Base-by-base conservation (phyloP, 2,888 invertebrate genomes). In the Napeogenes sylphis region DNA sequence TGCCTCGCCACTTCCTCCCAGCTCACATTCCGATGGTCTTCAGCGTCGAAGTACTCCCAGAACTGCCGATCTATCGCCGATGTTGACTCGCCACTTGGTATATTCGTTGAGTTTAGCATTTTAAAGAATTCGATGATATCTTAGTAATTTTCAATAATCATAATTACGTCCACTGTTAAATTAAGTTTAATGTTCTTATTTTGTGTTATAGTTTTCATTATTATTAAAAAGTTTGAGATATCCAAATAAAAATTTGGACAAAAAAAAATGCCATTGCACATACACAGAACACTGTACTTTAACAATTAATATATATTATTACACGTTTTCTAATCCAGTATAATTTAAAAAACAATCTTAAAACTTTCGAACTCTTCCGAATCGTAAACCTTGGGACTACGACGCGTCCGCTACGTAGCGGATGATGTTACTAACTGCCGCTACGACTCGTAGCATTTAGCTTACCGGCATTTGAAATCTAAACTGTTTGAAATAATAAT, bases 11-110 rank as follows among this genome's bases (percentile, higher is more conserved):
- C 63, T n/a, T 70, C 73, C 42, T 70, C 70, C 54, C 63, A 62
- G 0, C 69, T 67, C n/a, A 68, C 54, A 70, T 71, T 21, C 0
- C 35, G 51, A 4, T 38, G 55, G 13, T 64, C 56, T 58, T 72
- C 54, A 35, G 54, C 13, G 56, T 87, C 87, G 35, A 87, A 87
- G 65, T 87, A 87, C 4, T 87, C 87, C 86, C 86, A 87, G 62
- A 88, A 85, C 51, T 80, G 71, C 32, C 71, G 76, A 62, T 85
- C 82, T 1, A 82, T 72, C n/a, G 51, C 45, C 2, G 61, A 62
- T 6, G 66, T 64, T 14, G 66, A 55, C 32, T 55, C 56, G 3
- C 14, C 2, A 45, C 42, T 46, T 4, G 51, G 21, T 14, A 30
- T 1, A 12, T 51, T 51, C 2, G 30, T 4, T 10, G 51, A 30